Evolutionary conservation across 2,113 vertebrate genomes (phyloP), one percentile per base, ranked within the genome.

Genomic region (Alethe castanea): DNA sequence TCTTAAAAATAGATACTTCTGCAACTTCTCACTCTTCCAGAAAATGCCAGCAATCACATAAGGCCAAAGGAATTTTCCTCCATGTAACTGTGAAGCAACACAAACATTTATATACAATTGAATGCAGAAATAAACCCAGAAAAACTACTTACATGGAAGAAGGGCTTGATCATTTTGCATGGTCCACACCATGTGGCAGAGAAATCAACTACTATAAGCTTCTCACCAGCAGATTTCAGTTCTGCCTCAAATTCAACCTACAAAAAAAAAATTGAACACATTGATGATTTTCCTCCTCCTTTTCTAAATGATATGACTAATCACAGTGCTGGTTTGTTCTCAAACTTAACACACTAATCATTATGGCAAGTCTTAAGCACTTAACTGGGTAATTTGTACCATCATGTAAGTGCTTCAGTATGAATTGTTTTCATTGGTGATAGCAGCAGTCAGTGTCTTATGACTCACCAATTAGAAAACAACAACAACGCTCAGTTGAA

Each of bases 111-210:
- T 14, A 31, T 20, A 45, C 9, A 53, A 20, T 59, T 74, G 31
- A 56, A 78, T 18, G 20, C 3, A 70, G 26, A 44, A 72, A 65
- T 44, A 57, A 76, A 85, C 47, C 1, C 22, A 70, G 29, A 35
- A 66, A 62, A 40, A 40, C 44, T 77, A 98, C 98, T 98, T 93
- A 99, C 99, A 0, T 97, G 95, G 94, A 97, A 99, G 11, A 82
- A 10, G 1, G 99, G 99, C 40, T 81, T 98, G 45, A 99, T 99
- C 56, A 57, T 88, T 96, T 93, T 96, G 93, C 99, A 99, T 33
- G 99, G 99, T 36, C 98, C 98, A 60, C 99, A 99, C 99, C 99
- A 99, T 0, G 97, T 96, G 19, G 99, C 99, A 5, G 99, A 98
- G 95, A 99, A 99, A 94, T 99, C 98, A 60, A 99, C 98, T 6